Evolutionary conservation across 2,888 invertebrate species (phyloP).

Genomic region (Caenorhabditis sulstoni): DNA sequence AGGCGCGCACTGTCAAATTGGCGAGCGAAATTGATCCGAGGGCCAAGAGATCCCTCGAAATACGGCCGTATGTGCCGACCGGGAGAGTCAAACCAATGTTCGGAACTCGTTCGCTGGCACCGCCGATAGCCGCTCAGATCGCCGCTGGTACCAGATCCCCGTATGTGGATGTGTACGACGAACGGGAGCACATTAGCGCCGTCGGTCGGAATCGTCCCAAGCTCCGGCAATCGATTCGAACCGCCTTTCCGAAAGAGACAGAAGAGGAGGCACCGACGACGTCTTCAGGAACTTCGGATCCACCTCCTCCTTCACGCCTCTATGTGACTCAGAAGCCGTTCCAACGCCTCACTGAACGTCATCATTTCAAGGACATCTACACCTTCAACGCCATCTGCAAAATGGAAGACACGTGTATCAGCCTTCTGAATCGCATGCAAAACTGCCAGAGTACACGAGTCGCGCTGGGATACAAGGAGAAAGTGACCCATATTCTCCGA

Average conservation of each 20-base stretch:
- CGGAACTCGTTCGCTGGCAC: constrained; percentile 53
- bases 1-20: constrained; percentile 32
- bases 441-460: constrained; percentile 40
- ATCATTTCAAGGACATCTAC: constrained; percentile 53
- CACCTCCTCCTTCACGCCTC: constrained; percentile 14
- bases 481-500: constrained; percentile 30
- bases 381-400: constrained; percentile 56
- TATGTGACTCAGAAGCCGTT: constrained; percentile 17
- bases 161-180: constrained; percentile 38
- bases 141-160: constrained; percentile 50
- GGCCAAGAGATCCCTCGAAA: constrained; percentile 29
- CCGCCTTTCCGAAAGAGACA: constrained; percentile 10
- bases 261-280: neutral
- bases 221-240: constrained; percentile 17
- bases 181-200: neutral
- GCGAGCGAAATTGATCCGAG: neutral
- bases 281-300: neutral
- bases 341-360: constrained; percentile 40
- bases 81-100: constrained; percentile 21
- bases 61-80: constrained; percentile 19
- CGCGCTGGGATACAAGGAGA: constrained; percentile 48
- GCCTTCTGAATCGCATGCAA: constrained; percentile 44
- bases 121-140: constrained; percentile 57
- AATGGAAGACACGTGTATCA: constrained; percentile 42
- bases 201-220: constrained; percentile 4